These are phyloP conservation scores for Pelecanus crispus DNA, from an alignment of 2,113 vertebrate species.

Conservation along the genomic window DNA sequence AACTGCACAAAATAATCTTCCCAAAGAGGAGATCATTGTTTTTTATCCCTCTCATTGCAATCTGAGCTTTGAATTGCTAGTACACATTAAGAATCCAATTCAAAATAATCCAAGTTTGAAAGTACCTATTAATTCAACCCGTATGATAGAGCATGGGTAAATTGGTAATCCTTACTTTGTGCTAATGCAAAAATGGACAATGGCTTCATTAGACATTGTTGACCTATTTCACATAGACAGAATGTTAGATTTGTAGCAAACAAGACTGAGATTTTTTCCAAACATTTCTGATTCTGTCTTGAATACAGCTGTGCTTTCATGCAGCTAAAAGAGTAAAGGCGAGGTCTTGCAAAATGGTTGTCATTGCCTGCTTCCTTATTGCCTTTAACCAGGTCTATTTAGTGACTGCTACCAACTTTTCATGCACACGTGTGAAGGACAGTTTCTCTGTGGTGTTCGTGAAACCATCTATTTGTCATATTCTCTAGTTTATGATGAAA, in stretches of 20 bases:
- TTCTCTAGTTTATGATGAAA: neutral
- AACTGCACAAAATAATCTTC: neutral
- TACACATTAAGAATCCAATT: neutral
- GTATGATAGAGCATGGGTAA: neutral
- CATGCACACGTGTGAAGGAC: rapidly evolving
- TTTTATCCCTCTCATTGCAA: neutral
- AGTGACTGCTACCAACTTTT: neutral
- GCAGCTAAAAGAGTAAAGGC: neutral
- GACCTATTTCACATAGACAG: neutral
- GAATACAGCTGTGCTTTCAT: neutral
- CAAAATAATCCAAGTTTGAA: neutral
- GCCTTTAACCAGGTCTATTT: neutral
- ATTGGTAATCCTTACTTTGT: neutral
- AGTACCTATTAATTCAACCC: neutral
- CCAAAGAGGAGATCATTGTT: neutral
- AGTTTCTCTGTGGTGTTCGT: neutral
- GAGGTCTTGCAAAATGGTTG: neutral
- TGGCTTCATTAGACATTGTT: neutral
- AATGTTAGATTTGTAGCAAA: neutral
- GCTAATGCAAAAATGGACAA: neutral
- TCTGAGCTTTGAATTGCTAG: neutral
- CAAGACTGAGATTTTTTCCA: neutral
- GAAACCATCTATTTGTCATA: neutral
- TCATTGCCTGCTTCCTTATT: neutral
- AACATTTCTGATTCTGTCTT: neutral